These are phyloP conservation scores for Strigamia transsilvanica DNA, from an alignment of 2,888 invertebrate genomes.

Conservation along the genomic window DNA sequence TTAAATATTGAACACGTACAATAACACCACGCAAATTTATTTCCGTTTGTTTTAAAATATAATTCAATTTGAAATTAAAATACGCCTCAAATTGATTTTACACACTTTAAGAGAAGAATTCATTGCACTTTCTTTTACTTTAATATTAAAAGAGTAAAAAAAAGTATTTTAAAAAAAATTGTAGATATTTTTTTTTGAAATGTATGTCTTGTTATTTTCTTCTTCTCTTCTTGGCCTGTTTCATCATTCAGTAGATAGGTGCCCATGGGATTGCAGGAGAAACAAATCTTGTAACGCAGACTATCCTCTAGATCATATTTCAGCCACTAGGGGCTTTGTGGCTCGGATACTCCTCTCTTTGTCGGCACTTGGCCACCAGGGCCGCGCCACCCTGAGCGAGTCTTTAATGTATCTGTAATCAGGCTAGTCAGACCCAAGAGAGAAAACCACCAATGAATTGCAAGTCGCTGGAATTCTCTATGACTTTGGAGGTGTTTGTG, in stretches of 20 bases:
- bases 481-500: neutral
- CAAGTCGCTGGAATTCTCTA: neutral
- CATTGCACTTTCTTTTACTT: too few relatives aligned
- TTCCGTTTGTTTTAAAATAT: too few relatives aligned
- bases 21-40: neutral
- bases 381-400: conserved; percentile 7
- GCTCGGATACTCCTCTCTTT: conserved; percentile 1
- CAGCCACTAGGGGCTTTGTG: conserved; percentile 21
- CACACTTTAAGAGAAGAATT: too few relatives aligned
- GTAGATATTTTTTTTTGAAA: neutral
- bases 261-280: conserved; percentile 13
- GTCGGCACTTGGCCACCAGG: conserved; percentile 10
- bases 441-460: neutral
- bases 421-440: conserved; percentile 14
- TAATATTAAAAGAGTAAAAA: neutral
- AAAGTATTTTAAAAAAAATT: neutral
- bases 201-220: neutral
- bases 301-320: conserved; percentile 26
- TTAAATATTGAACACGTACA: conserved; percentile 9
- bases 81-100: too few relatives aligned
- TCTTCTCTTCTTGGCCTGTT: neutral
- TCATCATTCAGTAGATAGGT: conserved; percentile 25
- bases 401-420: conserved; percentile 18
- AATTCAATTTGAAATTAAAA: too few relatives aligned
- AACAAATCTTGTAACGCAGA: conserved; percentile 25